Base-by-base conservation (phyloP, 2,113 vertebrate species). In the Columba livia region DNA sequence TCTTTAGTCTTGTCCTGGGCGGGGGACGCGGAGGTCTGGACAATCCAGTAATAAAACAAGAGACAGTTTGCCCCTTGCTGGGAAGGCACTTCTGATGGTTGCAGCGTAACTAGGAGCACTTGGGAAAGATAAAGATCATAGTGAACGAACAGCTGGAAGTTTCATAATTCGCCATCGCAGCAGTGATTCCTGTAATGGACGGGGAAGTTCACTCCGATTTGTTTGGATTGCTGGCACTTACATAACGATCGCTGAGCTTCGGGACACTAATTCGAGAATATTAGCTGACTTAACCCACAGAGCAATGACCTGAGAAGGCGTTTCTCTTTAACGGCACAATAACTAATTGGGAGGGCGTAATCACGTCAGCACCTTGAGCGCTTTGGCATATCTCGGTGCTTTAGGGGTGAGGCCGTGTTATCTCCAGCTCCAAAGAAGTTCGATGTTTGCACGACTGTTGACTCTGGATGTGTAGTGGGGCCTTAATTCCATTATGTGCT, bases 401-500 rank as follows among this genome's bases (percentile, higher is more conserved):
- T 73, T 28, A 72, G 50, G 82, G 92, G 90, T 0, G 40, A 69
- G 90, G 94, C 85, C 0, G 0, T 1, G 1, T 94, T 95, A 96
- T 94, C 94, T 64, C 28, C 6, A 2, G 26, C 47, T 40, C 69
- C 40, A 11, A 17, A 66, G 56, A 19, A 92, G 83, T 86, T 84
- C 67, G 90, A 23, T 85, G 9, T 93, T 92, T 92, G 90, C 70
- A 5, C 26, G 95, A 36, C 82, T 92, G n/a, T 56, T 91, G 64
- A 50, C 81, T 66, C 31, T 38, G 72, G 58, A 40, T 23, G 48
- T 24, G 62, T 57, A 10, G 61, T 34, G 50, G 74, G 90, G 69
- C 78, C 88, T 70, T 94, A 94, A 97, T 97, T 79, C 93, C 89
- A 92, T 97, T 88, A 84, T 53, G 93, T 64, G 78, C 93, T 93